Evolutionary conservation across 2,888 invertebrate genomes (phyloP).

Genomic region (Folsomia manolachei): DNA sequence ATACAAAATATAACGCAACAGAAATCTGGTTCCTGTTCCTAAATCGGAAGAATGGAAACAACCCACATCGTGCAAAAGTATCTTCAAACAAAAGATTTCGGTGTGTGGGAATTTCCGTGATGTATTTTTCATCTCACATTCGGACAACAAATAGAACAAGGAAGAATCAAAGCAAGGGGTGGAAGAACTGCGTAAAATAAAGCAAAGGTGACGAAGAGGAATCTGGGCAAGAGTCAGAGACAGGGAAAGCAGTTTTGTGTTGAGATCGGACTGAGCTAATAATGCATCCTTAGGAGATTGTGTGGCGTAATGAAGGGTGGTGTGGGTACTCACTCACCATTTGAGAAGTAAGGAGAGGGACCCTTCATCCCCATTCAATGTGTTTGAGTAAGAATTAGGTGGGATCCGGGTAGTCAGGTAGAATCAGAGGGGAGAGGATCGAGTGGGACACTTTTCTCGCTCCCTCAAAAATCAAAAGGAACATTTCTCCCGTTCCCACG

Average conservation of each 20-base stretch:
- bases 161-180: neutral
- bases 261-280: too few species aligned
- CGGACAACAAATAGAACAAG: too few species aligned
- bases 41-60: neutral
- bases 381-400: neutral
- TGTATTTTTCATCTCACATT: neutral
- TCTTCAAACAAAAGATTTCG: neutral
- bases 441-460: neutral
- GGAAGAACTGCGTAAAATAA: neutral
- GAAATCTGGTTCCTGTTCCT: too few species aligned
- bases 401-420: neutral
- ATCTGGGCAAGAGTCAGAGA: neutral
- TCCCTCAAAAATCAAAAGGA: neutral
- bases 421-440: neutral
- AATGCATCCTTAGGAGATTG: too few species aligned
- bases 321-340: neutral
- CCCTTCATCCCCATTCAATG: too few species aligned
- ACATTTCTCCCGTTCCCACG: slow-evolving; percentile 12
- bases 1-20: too few species aligned
- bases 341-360: neutral
- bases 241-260: neutral
- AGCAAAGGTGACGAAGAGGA: neutral
- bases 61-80: neutral
- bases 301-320: neutral
- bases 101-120: neutral